These are phyloP conservation scores for Lasius fuliginosus DNA, from an alignment of 2,888 invertebrate genomes.

Conservation along the genomic window DNA sequence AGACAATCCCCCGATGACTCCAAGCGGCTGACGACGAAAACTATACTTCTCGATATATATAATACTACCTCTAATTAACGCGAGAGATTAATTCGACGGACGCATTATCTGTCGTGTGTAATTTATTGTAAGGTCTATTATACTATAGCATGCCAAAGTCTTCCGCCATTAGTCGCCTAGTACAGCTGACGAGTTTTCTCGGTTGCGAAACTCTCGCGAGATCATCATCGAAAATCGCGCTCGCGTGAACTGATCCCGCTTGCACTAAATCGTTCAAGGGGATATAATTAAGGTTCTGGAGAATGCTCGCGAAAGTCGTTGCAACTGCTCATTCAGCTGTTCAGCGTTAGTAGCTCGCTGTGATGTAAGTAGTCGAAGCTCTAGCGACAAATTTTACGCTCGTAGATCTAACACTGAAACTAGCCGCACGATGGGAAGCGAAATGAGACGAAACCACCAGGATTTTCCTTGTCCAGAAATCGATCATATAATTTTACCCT, in stretches of 20 bases:
- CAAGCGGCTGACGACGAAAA: constrained; percentile 58
- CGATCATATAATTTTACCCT: background rate
- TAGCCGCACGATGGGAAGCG: constrained; percentile 34
- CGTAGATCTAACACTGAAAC: constrained; percentile 48
- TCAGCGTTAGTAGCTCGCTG: constrained; percentile 53
- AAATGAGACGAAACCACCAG: constrained; percentile 16
- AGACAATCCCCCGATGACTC: constrained; percentile 73
- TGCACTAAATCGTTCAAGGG: constrained; percentile 29
- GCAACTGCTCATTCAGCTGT: constrained; percentile 42
- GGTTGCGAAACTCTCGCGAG: constrained; percentile 49
- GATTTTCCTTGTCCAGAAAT: background rate
- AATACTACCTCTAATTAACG: constrained; percentile 71
- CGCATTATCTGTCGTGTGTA: constrained; percentile 56
- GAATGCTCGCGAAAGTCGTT: constrained; percentile 33
- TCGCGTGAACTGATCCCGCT: constrained; percentile 36
- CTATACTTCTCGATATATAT: constrained; percentile 65
- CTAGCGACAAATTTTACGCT: constrained; percentile 47
- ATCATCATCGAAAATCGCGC: background rate
- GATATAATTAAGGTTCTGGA: constrained; percentile 12
- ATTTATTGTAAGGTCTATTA: constrained; percentile 74
- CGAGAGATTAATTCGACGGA: constrained; percentile 45
- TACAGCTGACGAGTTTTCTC: constrained; percentile 60
- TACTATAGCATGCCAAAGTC: constrained; percentile 76
- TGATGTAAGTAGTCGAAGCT: constrained; percentile 54
- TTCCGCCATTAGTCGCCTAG: constrained; percentile 75